phyloP scores from a whole-genome alignment of 2,888 invertebrate genomes.

The Teinopalpus imperialis region DNA sequence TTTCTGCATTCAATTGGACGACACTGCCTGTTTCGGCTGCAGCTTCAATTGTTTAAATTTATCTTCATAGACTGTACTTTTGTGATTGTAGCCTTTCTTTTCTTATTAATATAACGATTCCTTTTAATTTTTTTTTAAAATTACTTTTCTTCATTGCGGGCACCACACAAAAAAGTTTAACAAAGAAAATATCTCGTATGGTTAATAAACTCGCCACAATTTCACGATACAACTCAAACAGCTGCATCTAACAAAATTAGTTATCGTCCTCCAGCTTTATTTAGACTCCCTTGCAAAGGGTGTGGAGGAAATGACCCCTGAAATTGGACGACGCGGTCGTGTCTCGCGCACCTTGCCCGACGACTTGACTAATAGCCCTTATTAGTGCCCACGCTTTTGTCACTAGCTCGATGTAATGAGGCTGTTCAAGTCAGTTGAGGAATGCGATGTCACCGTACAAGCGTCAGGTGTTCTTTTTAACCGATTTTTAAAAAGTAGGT shows the following conservation, averaged over 20 bases:
- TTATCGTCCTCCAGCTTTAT: constrained; percentile 49
- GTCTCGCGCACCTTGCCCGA: constrained; percentile 68
- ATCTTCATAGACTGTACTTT: no score
- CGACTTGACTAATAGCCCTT: constrained; percentile 67
- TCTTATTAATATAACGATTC: no score
- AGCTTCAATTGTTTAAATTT: no score
- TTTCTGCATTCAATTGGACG: no score
- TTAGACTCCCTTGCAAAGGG: constrained; percentile 53
- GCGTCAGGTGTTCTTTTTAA: constrained; percentile 1
- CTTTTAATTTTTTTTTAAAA: no score
- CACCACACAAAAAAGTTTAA: no score
- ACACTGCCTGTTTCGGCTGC: no score
- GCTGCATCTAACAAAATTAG: constrained; percentile 34
- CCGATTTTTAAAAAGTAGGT: no score
- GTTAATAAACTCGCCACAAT: constrained; percentile 4
- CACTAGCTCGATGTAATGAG: constrained; percentile 52
- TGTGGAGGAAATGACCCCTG: constrained; percentile 75
- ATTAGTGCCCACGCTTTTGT: constrained; percentile 62
- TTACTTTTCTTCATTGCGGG: no score
- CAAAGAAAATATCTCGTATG: no score
- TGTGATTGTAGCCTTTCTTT: no score
- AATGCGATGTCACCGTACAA: background rate
- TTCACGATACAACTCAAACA: constrained; percentile 14
- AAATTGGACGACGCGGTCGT: constrained; percentile 69
- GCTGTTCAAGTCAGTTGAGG: constrained; percentile 34